Conservation (phyloP, 2,888 invertebrate species). For the Prenolepis imparis region DNA sequence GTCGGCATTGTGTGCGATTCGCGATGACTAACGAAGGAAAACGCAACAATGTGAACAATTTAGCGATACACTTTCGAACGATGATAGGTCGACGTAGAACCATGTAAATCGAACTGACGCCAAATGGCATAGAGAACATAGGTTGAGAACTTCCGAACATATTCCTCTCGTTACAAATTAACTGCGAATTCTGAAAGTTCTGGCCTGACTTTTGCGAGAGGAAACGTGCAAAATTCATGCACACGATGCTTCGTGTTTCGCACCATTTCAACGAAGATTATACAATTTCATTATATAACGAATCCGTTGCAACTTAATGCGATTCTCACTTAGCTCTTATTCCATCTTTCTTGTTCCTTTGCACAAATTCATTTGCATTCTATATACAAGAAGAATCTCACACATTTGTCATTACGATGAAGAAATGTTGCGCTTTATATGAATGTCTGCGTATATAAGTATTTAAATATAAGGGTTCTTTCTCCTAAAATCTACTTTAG, state of each 20-base stretch:
- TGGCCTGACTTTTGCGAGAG: conserved; percentile 38
- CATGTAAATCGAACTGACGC: conserved; percentile 50
- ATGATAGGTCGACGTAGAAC: conserved; percentile 18
- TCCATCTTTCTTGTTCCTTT: background rate
- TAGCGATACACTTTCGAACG: conserved; percentile 65
- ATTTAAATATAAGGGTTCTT: background rate
- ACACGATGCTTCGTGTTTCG: conserved; percentile 16
- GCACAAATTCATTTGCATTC: background rate
- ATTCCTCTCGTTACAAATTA: conserved; percentile 54
- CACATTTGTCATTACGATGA: background rate
- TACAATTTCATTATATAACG: conserved; percentile 31
- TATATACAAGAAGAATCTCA: background rate
- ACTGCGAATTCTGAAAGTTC: conserved; percentile 33
- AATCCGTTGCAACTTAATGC: conserved; percentile 13
- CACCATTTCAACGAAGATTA: conserved; percentile 38
- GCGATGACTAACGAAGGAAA: conserved; percentile 61
- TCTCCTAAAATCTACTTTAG: background rate
- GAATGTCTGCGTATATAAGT: background rate
- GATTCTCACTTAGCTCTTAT: conserved; percentile 5
- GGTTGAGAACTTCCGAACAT: conserved; percentile 20
- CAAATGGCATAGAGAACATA: conserved; percentile 11
- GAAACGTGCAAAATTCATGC: conserved; percentile 25
- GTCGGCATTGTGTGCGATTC: background rate
- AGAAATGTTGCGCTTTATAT: background rate
- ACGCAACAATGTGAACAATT: conserved; percentile 74